These are phyloP conservation scores for Cyanistes caeruleus DNA, from an alignment of 2,113 vertebrate genomes.

Conservation along the genomic window DNA sequence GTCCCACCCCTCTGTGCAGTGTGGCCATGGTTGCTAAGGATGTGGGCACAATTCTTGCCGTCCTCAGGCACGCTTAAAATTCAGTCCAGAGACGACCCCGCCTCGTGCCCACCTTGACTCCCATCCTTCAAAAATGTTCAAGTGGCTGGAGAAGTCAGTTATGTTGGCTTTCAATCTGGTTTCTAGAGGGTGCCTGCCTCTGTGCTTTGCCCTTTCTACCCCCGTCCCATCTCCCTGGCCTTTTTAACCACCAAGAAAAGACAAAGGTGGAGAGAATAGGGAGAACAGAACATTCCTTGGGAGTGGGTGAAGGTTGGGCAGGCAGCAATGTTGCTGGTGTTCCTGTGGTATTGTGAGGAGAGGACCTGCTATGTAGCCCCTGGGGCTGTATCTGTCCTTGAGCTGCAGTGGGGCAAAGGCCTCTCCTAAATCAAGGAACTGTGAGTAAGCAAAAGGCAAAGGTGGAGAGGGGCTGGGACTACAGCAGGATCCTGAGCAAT, in stretches of 20 bases:
- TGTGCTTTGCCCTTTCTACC: rapidly evolving
- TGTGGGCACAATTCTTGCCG: not conserved
- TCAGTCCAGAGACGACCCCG: rapidly evolving
- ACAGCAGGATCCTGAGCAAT: not conserved
- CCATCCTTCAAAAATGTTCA: rapidly evolving
- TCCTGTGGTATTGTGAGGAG: not conserved
- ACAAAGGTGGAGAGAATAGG: rapidly evolving
- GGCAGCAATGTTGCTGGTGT: not conserved
- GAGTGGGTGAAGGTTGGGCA: too few relatives aligned
- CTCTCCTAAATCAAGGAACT: not conserved
- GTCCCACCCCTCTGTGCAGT: rapidly evolving
- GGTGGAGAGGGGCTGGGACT: not conserved
- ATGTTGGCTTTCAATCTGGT: rapidly evolving
- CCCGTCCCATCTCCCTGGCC: too few relatives aligned
- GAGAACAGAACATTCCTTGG: rapidly evolving
- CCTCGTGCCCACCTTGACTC: not conserved
- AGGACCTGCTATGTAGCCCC: not conserved
- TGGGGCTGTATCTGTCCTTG: not conserved
- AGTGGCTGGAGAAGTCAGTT: not conserved
- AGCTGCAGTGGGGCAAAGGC: not conserved
- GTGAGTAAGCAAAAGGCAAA: not conserved
- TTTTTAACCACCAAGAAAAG: too few relatives aligned
- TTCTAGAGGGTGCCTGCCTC: not conserved
- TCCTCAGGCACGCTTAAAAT: too few relatives aligned
- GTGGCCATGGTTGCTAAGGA: rapidly evolving